Conservation (phyloP, 2,797 vertebrate genomes). For the Enteromius unitaeniatus region DNA sequence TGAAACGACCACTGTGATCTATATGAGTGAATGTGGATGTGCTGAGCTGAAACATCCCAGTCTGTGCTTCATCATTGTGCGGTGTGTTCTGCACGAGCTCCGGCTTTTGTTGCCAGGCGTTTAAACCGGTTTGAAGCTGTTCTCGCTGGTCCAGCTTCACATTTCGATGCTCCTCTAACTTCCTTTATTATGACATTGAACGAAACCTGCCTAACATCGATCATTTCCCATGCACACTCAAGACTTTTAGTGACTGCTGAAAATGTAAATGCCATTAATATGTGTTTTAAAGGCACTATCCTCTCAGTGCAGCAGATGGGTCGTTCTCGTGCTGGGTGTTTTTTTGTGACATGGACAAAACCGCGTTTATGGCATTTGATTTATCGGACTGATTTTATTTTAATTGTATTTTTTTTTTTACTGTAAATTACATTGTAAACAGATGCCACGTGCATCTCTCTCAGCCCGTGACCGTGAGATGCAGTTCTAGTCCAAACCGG, state of each 20-base stretch:
- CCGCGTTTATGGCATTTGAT: background rate
- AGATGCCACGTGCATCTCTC: conserved; percentile 47
- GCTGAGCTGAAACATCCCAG: conserved; percentile 33
- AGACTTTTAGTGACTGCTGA: background rate
- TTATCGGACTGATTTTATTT: background rate
- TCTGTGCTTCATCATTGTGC: conserved; percentile 13
- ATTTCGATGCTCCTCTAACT: conserved; percentile 54
- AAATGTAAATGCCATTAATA: background rate
- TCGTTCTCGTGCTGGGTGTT: background rate
- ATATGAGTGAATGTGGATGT: background rate
- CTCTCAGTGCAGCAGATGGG: too few species aligned
- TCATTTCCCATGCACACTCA: background rate
- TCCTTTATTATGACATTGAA: conserved; percentile 44
- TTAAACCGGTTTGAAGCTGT: conserved; percentile 76
- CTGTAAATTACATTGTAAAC: conserved; percentile 33
- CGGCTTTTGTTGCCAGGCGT: conserved; percentile 64
- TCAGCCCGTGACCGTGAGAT: background rate
- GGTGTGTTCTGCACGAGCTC: conserved; percentile 17
- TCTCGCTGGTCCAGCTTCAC: conserved; percentile 66
- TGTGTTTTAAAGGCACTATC: background rate
- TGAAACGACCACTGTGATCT: background rate
- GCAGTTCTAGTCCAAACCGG: conserved; percentile 58
- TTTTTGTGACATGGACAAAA: background rate
- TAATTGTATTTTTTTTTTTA: background rate
- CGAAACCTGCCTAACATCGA: background rate